These are phyloP conservation scores for Gallirallus australis DNA, from an alignment of 2,797 vertebrate species.

Conservation along the genomic window DNA sequence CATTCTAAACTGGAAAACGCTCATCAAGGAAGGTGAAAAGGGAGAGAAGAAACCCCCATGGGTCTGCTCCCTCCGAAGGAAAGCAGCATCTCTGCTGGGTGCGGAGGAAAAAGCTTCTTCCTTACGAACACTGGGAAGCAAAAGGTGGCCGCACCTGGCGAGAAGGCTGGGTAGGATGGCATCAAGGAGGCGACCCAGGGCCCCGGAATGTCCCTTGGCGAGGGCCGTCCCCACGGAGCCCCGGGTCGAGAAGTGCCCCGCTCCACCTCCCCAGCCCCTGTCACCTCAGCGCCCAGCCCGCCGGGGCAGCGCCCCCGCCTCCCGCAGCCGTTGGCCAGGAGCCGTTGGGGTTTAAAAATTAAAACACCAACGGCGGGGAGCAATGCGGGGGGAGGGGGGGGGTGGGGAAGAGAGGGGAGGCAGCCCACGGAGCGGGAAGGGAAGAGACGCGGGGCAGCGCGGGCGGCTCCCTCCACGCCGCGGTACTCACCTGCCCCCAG, in stretches of 20 bases:
- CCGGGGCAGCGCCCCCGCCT: not conserved
- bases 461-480: not conserved
- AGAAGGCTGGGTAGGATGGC: not conserved
- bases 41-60: not conserved
- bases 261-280: not conserved
- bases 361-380: not conserved
- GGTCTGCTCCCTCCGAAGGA: not conserved
- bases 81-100: not conserved
- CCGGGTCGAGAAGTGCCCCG: not conserved
- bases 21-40: not conserved
- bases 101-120: not conserved
- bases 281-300: not conserved
- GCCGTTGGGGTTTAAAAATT: not conserved
- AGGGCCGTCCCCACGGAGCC: not conserved
- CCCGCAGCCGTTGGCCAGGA: not conserved
- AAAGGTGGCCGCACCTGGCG: not conserved
- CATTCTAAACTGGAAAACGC: not conserved
- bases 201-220: no score
- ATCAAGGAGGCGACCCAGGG: not conserved
- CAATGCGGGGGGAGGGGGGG: not conserved
- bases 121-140: rapidly evolving
- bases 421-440: not conserved
- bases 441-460: not conserved
- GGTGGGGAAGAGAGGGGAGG: no score
- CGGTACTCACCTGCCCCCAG: slow-evolving; percentile 42